Conservation (phyloP, 2,888 invertebrate genomes). For the Malachius bipustulatus region DNA sequence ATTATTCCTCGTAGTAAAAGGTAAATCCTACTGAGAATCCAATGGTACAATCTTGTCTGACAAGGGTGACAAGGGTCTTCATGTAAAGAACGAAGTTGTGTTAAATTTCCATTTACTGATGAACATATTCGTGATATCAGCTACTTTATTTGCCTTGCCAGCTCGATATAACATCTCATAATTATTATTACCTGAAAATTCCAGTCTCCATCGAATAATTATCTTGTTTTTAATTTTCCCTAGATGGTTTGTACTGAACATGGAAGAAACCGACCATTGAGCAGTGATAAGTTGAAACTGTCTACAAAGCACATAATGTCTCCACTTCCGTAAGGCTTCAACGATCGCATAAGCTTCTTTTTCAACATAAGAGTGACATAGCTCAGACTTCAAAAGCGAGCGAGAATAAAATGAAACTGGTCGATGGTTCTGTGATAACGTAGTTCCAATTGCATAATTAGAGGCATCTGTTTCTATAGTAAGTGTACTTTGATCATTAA, state of each 20-base stretch:
- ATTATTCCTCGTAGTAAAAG: too few species aligned
- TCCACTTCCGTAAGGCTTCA: conserved; percentile 6
- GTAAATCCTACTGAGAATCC: too few species aligned
- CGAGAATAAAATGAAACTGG: neutral
- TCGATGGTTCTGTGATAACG: neutral
- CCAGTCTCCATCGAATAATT: too few species aligned
- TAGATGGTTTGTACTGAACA: conserved; percentile 4
- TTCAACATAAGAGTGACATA: neutral
- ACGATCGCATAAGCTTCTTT: conserved; percentile 6
- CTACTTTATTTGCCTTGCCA: conserved; percentile 6
- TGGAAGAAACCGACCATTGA: conserved; percentile 4
- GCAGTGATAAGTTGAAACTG: conserved; percentile 3
- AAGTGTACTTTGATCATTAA: neutral
- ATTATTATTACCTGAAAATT: too few species aligned
- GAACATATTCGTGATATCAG: too few species aligned
- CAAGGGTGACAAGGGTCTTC: too few species aligned
- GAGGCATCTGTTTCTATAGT: conserved; percentile 3
- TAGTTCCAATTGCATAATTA: neutral
- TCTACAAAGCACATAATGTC: conserved; percentile 2
- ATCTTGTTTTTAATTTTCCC: too few species aligned
- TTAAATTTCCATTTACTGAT: too few species aligned
- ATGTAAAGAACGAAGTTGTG: too few species aligned
- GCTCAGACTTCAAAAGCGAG: neutral
- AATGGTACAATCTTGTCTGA: too few species aligned
- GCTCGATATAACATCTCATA: conserved; percentile 4